Base-by-base conservation (phyloP, 1,140 invertebrate species). In the Coboldia fuscipes region DNA sequence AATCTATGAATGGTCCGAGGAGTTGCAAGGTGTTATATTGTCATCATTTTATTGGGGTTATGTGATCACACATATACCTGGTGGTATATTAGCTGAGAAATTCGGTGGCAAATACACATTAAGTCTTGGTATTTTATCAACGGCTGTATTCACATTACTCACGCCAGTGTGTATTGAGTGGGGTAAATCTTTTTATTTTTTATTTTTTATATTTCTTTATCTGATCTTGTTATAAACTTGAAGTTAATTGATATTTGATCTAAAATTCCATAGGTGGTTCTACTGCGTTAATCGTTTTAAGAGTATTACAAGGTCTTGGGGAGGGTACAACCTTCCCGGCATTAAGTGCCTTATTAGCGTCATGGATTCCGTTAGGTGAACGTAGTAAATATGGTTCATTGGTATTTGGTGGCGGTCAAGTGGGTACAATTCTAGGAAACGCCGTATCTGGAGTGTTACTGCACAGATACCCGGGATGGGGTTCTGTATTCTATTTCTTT, bases 401-500 rank as follows among this genome's bases (percentile, higher is more conserved):
- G 14, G 75, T 78, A 1, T 73, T 75, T 38, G 71, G 74, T 9
- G 75, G 75, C 6, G 70, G 72, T 3, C 70, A 66, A 47, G 47
- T 56, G 26, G 72, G 72, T 36, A 83, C 78, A 15, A 77, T 84
- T 10, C 60, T 81, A 14, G 72, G 77, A 2, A 75, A 76, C n/a
- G 62, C 69, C 0, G 36, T 80, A 2, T 76, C 74, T 10, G 80
- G 79, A 6, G 50, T 73, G 6, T 58, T 80, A 14, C 57, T 74
- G 9, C 61, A 72, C 37, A 61, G 61, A 1, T 61, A 67, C 4
- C 68, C 70, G 5, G 69, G 70, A n/a, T 85, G 80, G 80, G 62
- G 71, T 2, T 63, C 67, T 0, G 77, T 82, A 0, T 86, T 84
- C 51, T 85, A 85, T 47, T 63, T 84, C 9, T 89, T 88, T 54